phyloP scores from a whole-genome alignment of 2,888 invertebrate species.

The Malthinus flaveolus region DNA sequence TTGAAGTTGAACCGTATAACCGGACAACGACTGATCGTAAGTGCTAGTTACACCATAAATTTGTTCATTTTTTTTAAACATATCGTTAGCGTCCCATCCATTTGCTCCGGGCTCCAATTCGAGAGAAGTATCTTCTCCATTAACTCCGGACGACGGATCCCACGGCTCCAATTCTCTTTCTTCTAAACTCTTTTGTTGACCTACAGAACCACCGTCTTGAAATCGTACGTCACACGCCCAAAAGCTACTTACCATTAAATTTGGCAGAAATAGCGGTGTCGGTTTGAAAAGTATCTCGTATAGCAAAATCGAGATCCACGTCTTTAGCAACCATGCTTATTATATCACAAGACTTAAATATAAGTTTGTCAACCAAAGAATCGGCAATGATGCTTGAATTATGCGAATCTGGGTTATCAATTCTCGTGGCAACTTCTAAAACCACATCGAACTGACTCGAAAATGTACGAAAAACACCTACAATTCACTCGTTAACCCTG shows the following conservation, averaged over 20 bases:
- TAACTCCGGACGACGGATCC: constrained; percentile 65
- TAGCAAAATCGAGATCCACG: constrained; percentile 87
- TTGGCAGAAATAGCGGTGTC: constrained; percentile 84
- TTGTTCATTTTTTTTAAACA: constrained; percentile 93
- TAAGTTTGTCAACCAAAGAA: constrained; percentile 75
- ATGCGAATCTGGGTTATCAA: constrained; percentile 65
- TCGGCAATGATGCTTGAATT: constrained; percentile 63
- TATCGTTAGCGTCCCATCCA: constrained; percentile 96
- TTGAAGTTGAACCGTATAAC: constrained; percentile 88
- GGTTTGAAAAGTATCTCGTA: constrained; percentile 85
- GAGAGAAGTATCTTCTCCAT: constrained; percentile 59
- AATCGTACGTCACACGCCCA: background rate
- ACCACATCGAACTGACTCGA: constrained; percentile 86
- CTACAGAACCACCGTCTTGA: constrained; percentile 8
- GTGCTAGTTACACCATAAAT: constrained; percentile 92
- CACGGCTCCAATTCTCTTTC: constrained; percentile 89
- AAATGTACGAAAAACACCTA: constrained; percentile 79
- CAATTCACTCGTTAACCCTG: constrained; percentile 1
- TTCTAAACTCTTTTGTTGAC: constrained; percentile 51
- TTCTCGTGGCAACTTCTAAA: constrained; percentile 83
- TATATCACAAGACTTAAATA: constrained; percentile 84
- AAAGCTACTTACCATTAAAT: constrained; percentile 68
- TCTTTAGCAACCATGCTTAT: constrained; percentile 81
- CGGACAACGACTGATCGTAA: constrained; percentile 87
- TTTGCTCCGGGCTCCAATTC: constrained; percentile 79